phyloP scores from a whole-genome alignment of 2,113 vertebrate genomes.

The Solea solea region DNA sequence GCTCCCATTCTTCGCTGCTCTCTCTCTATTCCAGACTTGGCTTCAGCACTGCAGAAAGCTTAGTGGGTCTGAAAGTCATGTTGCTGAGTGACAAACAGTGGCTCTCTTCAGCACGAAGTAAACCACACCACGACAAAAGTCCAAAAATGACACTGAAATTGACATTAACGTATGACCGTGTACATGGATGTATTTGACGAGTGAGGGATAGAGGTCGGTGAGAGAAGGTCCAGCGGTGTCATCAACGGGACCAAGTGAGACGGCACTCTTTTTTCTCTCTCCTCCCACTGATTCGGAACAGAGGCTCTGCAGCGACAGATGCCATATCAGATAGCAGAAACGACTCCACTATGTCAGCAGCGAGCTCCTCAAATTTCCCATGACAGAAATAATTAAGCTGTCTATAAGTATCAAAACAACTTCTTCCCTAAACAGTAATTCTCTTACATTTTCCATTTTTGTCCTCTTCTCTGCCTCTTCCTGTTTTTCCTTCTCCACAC shows the following conservation, averaged over 20 bases:
- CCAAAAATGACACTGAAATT: background rate
- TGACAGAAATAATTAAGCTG: constrained; percentile 69
- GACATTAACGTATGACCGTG: background rate
- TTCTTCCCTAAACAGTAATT: constrained; percentile 9
- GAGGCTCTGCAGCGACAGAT: constrained; percentile 48
- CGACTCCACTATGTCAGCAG: constrained; percentile 45
- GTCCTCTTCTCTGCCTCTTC: background rate
- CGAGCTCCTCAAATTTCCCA: constrained; percentile 45
- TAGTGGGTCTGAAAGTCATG: constrained; percentile 55
- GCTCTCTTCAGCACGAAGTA: constrained; percentile 34
- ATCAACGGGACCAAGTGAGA: constrained; percentile 52
- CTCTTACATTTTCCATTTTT: constrained; percentile 5
- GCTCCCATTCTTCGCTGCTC: constrained; percentile 61
- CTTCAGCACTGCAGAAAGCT: constrained; percentile 50
- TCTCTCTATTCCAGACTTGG: constrained; percentile 62
- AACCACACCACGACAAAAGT: constrained; percentile 6
- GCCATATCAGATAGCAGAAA: constrained; percentile 47
- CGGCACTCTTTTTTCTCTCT: constrained; percentile 6
- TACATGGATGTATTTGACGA: background rate
- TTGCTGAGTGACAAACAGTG: constrained; percentile 66
- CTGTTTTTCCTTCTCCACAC: background rate
- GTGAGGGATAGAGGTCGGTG: background rate
- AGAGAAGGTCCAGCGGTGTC: constrained; percentile 33
- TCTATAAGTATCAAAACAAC: constrained; percentile 55
- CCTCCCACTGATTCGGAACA: constrained; percentile 22